phyloP scores from a whole-genome alignment of 2,888 invertebrate genomes.

The Acanthococcus lagerstroemiae region DNA sequence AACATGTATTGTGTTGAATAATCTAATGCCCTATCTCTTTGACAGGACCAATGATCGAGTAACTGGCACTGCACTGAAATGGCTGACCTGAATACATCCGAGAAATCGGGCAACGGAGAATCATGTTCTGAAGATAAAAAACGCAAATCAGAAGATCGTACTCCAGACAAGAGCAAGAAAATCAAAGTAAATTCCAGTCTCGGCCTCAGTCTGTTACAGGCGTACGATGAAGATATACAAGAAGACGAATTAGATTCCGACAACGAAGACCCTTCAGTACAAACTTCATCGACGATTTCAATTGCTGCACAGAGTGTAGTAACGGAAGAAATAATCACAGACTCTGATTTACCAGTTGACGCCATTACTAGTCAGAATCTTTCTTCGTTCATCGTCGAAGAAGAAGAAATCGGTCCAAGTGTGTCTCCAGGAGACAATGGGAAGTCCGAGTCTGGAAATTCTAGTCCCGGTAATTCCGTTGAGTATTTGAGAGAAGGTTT shows the following conservation, averaged over 20 bases:
- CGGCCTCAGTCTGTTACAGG: not conserved
- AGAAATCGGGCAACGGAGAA: no score
- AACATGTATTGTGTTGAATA: no score
- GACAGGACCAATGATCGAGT: no score
- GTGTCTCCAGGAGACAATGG: not conserved
- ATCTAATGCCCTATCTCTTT: no score
- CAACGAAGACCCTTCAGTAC: not conserved
- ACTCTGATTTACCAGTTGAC: not conserved
- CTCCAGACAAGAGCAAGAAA: not conserved
- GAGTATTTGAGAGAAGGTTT: no score
- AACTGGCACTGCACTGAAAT: no score
- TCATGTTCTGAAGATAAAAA: not conserved
- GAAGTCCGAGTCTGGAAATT: not conserved
- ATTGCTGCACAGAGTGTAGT: not conserved
- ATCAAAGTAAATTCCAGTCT: not conserved
- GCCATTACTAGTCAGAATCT: no score
- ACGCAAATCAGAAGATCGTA: not conserved
- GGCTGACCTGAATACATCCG: no score
- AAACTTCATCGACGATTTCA: not conserved
- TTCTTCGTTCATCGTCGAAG: not conserved
- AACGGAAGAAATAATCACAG: not conserved
- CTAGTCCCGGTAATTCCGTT: no score
- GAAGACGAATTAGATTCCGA: not conserved
- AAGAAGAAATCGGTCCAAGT: not conserved
- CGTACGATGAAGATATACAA: not conserved